Base-by-base conservation (phyloP, 2,888 invertebrate species). In the Drosophila silvestris region DNA sequence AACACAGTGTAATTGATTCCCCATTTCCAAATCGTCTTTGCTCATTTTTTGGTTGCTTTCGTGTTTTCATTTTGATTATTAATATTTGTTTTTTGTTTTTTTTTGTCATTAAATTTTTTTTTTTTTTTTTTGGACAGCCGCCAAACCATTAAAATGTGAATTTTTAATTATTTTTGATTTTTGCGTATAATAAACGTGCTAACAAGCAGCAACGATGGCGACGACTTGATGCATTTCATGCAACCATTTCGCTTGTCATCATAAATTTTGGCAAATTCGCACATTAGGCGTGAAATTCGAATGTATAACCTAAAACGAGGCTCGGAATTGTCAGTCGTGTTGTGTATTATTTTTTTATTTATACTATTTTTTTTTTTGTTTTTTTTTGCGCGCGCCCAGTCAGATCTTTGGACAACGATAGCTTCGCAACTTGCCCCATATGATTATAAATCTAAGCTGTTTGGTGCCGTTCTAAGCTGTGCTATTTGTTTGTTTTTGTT, bases 101-200 rank as follows among this genome's bases (percentile, higher is more conserved):
- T 26, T 37, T 54, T 50, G 72, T 79, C 78, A 82, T 87, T 83
- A 72, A 69, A 75, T 77, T 35, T 47, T 16, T 16, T 22, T 44
- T 5, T 54, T 39, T 30, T 19, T 37, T 57, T 54, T 47, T 77
- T 89, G 82, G 85, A 78, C 14, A n/a, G 39, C 59, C 47, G 74
- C 89, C 89, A 90, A 85, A 87, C 87, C 83, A 91, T 90, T 84
- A 84, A 89, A 84, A 89, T 91, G 82, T 83, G 80, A 79, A 91
- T 91, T 90, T 89, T 85, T 90, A 89, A 90, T 90, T 90, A 90
- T 89, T 86, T 90, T 90, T 90, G 89, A 90, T 90, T 90, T 91
- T 88, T 89, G 88, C 90, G 84, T 85, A 84, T 90, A 90, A 90
- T 91, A 89, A 89, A 88, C 90, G 82, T 88, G 89, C 80, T 88